phyloP scores from a whole-genome alignment of 2,113 vertebrate species.

The Holacanthus passer region DNA sequence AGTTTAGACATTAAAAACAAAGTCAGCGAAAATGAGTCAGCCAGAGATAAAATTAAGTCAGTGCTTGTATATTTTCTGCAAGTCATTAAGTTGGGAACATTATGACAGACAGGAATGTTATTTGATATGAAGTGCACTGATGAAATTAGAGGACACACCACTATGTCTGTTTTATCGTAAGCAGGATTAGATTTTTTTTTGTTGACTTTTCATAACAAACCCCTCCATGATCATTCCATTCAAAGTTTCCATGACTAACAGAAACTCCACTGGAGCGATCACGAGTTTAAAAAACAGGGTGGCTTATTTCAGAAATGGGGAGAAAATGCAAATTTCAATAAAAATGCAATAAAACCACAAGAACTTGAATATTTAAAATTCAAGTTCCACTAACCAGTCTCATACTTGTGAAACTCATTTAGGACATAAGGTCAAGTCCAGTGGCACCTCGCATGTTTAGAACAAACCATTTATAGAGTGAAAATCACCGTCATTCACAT shows the following conservation, averaged over 20 bases:
- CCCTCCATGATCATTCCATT: constrained; percentile 27
- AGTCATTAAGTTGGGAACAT: constrained; percentile 44
- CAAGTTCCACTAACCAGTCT: constrained; percentile 17
- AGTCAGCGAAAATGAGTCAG: constrained; percentile 16
- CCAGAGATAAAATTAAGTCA: neutral
- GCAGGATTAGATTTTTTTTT: constrained; percentile 32
- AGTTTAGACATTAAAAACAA: constrained; percentile 16
- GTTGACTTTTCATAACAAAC: constrained; percentile 55
- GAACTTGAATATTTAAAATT: neutral
- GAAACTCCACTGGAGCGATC: constrained; percentile 26
- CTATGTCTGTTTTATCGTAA: constrained; percentile 42
- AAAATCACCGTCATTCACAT: constrained; percentile 31
- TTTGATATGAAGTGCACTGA: constrained; percentile 40
- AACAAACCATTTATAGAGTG: constrained; percentile 38
- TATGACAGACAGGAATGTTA: constrained; percentile 29
- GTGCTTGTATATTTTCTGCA: constrained; percentile 36
- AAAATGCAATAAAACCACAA: constrained; percentile 23
- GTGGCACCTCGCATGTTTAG: constrained; percentile 19
- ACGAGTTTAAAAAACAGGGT: constrained; percentile 28
- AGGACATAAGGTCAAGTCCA: constrained; percentile 5
- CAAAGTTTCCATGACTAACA: constrained; percentile 64
- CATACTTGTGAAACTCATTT: neutral
- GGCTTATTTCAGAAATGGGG: constrained; percentile 13
- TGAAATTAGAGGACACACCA: constrained; percentile 42
- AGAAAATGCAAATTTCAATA: too few relatives aligned